Evolutionary conservation across 2,888 invertebrate genomes (phyloP).

Genomic region (Phengaris arion): DNA sequence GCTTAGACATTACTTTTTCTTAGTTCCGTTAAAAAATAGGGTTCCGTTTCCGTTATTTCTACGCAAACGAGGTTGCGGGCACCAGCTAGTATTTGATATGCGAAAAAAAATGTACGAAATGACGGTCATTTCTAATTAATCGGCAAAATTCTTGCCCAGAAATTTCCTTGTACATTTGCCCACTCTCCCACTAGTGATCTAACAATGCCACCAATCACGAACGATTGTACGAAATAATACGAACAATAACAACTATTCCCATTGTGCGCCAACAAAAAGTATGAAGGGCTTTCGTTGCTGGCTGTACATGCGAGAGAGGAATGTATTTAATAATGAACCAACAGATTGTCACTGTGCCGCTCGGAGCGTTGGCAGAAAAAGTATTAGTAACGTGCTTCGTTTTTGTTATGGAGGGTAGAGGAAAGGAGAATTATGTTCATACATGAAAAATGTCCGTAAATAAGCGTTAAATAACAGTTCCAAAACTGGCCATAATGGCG

Average conservation of each 20-base stretch:
- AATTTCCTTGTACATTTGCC: not conserved
- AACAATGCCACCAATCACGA: slow-evolving; percentile 19
- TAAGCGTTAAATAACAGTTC: no score
- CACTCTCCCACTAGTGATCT: not conserved
- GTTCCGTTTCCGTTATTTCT: no score
- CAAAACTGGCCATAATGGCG: no score
- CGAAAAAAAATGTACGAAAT: not conserved
- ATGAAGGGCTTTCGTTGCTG: slow-evolving; percentile 23
- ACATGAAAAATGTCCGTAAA: no score
- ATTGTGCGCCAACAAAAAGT: slow-evolving; percentile 20
- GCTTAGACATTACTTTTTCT: no score
- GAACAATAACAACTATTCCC: slow-evolving; percentile 26
- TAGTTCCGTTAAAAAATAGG: no score
- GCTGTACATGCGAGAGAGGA: slow-evolving; percentile 29
- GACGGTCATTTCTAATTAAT: not conserved
- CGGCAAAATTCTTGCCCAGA: not conserved
- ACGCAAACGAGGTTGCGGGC: no score
- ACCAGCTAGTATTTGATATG: not conserved
- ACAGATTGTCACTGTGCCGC: slow-evolving; percentile 52
- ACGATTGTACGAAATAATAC: no score
- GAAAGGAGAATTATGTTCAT: no score
- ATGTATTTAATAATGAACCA: slow-evolving; percentile 59
- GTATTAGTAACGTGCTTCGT: not conserved
- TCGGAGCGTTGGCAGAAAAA: slow-evolving; percentile 37
- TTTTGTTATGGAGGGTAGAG: no score